Base-by-base conservation (phyloP, 2,113 vertebrate genomes). In the Tauraco erythrolophus region DNA sequence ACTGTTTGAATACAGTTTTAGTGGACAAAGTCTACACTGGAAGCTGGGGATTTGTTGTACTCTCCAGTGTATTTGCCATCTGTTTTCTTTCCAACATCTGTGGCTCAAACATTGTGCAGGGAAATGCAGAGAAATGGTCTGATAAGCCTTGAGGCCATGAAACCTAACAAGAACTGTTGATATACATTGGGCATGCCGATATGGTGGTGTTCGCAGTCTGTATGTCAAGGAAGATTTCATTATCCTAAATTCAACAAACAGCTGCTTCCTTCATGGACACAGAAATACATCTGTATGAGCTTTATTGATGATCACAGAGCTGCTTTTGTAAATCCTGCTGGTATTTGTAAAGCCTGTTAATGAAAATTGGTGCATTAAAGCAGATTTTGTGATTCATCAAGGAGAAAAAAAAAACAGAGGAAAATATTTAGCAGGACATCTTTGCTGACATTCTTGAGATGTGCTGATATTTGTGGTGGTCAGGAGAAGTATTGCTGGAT, bases 1-100 rank as follows among this genome's bases (percentile, higher is more conserved):
- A n/a, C 45, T 86, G 60, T 77, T 92, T 94, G 79, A 96, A 84
- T 64, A 74, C 54, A 84, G 83, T 74, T 89, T 94, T 91, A 97
- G 88, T 69, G 88, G 96, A 92, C 33, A 66, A 94, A 75, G 70
- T 72, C 79, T 96, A 83, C 48, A 61, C 21, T 75, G 58, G 83
- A 65, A 97, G 66, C 62, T 78, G 85, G 46, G 88, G 79, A 94
- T 95, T 87, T 93, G 86, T 93, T 80, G 35, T 58, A 18, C 43
- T 93, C 93, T 92, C 94, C 33, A 45, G 94, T 71, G 95, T 89
- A 86, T 95, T 90, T 95, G 77, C 92, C 1, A 6, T 92, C 84
- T 96, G 96, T 94, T 93, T 91, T 82, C 74, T 88, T 89, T 93
- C 50, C 33, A 81, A 79, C 92, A 97, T 97, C 96, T 97, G 96